Percentiles rank a stretch among this genome's conserved stretches.
Conservation (phyloP, 2,888 invertebrate genomes). For the Blera fallax region DNA sequence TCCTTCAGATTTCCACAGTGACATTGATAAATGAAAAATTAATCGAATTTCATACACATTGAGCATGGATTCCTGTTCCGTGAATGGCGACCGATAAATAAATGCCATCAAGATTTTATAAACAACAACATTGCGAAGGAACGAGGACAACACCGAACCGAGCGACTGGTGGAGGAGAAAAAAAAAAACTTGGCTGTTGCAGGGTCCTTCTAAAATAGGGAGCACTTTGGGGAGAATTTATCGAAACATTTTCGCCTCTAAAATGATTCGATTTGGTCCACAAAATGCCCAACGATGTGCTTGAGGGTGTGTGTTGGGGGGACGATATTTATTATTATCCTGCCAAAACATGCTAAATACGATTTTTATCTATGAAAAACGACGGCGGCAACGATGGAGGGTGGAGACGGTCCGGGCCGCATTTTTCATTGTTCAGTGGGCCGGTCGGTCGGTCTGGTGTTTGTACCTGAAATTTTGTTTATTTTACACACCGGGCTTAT, state of each 20-base stretch:
- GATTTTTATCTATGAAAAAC: conserved; percentile 64
- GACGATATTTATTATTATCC: conserved; percentile 65
- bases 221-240: conserved; percentile 43
- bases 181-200: no score
- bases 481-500: conserved; percentile 1
- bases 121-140: conserved; percentile 23
- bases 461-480: background rate
- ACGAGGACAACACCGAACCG: background rate
- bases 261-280: conserved; percentile 41
- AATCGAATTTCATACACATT: conserved; percentile 76
- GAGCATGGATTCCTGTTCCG: conserved; percentile 47
- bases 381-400: conserved; percentile 38
- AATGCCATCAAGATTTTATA: conserved; percentile 63
- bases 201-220: background rate
- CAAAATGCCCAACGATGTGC: conserved; percentile 15
- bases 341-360: conserved; percentile 63
- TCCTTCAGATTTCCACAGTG: conserved; percentile 77
- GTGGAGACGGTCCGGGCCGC: background rate
- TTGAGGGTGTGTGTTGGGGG: background rate
- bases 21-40: conserved; percentile 80
- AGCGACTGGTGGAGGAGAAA: no score
- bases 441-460: background rate
- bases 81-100: conserved; percentile 67
- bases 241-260: conserved; percentile 36
- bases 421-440: background rate